Evolutionary conservation across 1,140 invertebrate species (phyloP), one percentile per base, ranked within the genome.

Genomic region (Pseudomyrmex pallidus): DNA sequence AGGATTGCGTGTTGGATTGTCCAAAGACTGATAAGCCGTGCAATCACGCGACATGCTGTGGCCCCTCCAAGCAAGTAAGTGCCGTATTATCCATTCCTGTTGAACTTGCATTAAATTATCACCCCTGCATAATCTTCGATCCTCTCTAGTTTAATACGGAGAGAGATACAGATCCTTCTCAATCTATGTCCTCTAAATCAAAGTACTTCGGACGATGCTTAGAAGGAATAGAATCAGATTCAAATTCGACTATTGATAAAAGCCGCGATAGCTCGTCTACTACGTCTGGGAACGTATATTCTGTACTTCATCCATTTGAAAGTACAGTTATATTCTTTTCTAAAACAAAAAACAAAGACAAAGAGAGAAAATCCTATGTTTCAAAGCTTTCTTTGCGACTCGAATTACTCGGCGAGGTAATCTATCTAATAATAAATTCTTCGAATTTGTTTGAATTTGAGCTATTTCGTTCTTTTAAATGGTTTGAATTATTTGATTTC

Each of bases 1-100:
- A 96, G 92, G 96, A 96, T 89, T 98, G 97, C 94, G 97, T 97
- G 20, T 94, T 98, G 13, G 97, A 98, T 92, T 98, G 98, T 92
- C 97, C 97, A 73, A 97, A 97, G 92, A 97, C 97, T 67, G 97
- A 97, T 83, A 96, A 96, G 90, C 96, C 97, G 17, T 98, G 97
- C 91, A 96, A 97, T 87, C 96, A 97, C 87, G 97, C 97, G 17
- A 98, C 97, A 1, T 98, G 98, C 91, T 98, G 97, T 89, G 96
- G 96, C 35, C 96, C 96, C 70, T 96, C 96, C 15, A 96, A 96
- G 93, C 95, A 96, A 94, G 96, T 96, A 93, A 93, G 86, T 90
- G 66, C 48, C 25, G 54, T 54, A 0, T 68, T 63, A 20, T 35
- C 15, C n/a, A 50, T 62, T 77, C 20, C 10, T 52, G 12, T 12